Evolutionary conservation across 2,113 vertebrate genomes (phyloP).

Genomic region (Apus apus): DNA sequence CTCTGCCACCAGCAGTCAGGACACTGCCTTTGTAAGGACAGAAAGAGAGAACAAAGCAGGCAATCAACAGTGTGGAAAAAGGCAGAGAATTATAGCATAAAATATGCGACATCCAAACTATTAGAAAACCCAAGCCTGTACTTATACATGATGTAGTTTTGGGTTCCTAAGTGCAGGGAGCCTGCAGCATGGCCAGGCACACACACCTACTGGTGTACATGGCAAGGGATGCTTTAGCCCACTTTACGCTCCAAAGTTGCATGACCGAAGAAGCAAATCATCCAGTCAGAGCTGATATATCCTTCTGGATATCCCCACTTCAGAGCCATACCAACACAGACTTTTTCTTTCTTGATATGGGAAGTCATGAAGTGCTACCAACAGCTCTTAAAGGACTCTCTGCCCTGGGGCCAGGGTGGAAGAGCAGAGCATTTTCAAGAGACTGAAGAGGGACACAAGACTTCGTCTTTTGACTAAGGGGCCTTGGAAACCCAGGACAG

Average conservation of each 20-base stretch:
- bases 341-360: accelerated
- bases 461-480: neutral
- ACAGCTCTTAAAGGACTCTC: neutral
- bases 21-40: neutral
- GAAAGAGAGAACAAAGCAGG: neutral
- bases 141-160: neutral
- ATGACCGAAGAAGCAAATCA: neutral
- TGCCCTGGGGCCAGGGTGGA: neutral
- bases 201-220: neutral
- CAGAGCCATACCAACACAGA: neutral
- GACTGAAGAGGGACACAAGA: neutral
- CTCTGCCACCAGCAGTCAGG: conserved; percentile 17
- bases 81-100: neutral
- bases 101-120: neutral
- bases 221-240: neutral
- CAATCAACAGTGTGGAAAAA: neutral
- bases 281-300: neutral
- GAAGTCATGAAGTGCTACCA: neutral
- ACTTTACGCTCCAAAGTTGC: neutral
- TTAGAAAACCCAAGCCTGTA: neutral
- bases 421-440: neutral
- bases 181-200: accelerated
- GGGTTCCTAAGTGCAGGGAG: neutral
- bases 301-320: neutral
- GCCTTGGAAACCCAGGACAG: neutral